These are phyloP conservation scores for Kryptolebias marmoratus DNA, from an alignment of 2,113 vertebrate species.

Conservation along the genomic window DNA sequence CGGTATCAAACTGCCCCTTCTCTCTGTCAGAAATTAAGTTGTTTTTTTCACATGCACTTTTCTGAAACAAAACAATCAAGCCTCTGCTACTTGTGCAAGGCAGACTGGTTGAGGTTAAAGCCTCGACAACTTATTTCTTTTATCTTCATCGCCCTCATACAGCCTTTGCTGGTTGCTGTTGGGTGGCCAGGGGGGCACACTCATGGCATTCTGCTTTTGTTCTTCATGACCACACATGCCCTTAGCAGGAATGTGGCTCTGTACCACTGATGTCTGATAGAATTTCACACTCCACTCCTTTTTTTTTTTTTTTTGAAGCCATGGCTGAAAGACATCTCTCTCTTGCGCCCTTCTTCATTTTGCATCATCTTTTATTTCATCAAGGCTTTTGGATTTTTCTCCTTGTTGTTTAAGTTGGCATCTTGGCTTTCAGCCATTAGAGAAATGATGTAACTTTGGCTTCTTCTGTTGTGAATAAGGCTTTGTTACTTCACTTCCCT, in stretches of 20 bases:
- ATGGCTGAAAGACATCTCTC: slow-evolving; percentile 43
- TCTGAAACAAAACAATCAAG: neutral
- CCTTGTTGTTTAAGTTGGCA: slow-evolving; percentile 16
- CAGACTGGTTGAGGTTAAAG: neutral
- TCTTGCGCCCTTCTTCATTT: slow-evolving; percentile 11
- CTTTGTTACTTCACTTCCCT: slow-evolving; percentile 55
- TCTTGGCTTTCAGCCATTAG: slow-evolving; percentile 40
- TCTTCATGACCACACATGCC: slow-evolving; percentile 65
- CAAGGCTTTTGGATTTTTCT: slow-evolving; percentile 2
- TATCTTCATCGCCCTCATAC: neutral
- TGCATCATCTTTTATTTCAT: slow-evolving; percentile 1
- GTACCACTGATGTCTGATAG: slow-evolving; percentile 63
- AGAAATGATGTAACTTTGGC: slow-evolving; percentile 38
- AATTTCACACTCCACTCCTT: slow-evolving; percentile 75
- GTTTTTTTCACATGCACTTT: neutral
- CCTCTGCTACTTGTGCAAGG: neutral
- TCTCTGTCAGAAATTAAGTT: neutral
- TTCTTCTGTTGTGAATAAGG: slow-evolving; percentile 49
- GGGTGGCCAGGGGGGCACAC: slow-evolving; percentile 62
- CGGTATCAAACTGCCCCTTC: slow-evolving; percentile 77
- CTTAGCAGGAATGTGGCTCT: slow-evolving; percentile 68
- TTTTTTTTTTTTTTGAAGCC: slow-evolving; percentile 20
- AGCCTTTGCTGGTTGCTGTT: slow-evolving; percentile 38
- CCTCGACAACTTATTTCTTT: neutral
- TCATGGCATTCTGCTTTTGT: slow-evolving; percentile 52